A percentile compares a stretch with the other conserved stretches of the same genome.
Evolutionary conservation across 1,140 invertebrate genomes (phyloP).

Genomic region (Drosophila lacertosa): DNA sequence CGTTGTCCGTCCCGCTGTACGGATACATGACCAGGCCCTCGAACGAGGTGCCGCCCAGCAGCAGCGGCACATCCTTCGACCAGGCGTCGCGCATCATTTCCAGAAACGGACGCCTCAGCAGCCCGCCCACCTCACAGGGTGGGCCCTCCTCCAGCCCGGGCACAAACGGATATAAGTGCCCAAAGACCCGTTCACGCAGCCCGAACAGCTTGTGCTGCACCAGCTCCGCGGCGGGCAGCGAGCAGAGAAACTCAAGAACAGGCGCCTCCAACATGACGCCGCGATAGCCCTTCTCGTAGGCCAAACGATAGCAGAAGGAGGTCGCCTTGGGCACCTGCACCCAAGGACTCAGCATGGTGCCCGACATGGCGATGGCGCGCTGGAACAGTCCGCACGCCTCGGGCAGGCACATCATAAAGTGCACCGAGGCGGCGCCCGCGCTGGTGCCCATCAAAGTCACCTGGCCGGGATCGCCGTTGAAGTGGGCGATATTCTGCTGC

Average conservation of each 20-base stretch:
- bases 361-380: conserved; percentile 87
- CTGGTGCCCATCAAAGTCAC: conserved; percentile 83
- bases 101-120: conserved; percentile 40
- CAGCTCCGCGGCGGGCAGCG: conserved; percentile 86
- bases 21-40: conserved; percentile 73
- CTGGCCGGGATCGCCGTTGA: conserved; percentile 67
- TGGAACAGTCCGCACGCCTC: conserved; percentile 85
- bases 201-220: conserved; percentile 57
- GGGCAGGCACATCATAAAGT: conserved; percentile 68
- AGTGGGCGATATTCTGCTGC: conserved; percentile 68
- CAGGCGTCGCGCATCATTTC: conserved; percentile 70
- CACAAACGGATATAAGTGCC: conserved; percentile 57
- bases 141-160: conserved; percentile 78
- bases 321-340: conserved; percentile 22
- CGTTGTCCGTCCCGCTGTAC: conserved; percentile 40
- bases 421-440: conserved; percentile 73
- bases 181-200: conserved; percentile 37
- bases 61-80: conserved; percentile 74
- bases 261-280: conserved; percentile 62
- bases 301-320: conserved; percentile 42
- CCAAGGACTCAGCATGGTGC: conserved; percentile 84
- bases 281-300: conserved; percentile 51
- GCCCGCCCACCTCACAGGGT: background rate
- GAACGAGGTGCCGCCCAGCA: conserved; percentile 80
- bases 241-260: conserved; percentile 83